Percentiles rank a stretch among this genome's conserved stretches.
Evolutionary conservation across 2,888 invertebrate genomes (phyloP).

Genomic region (Lasioglossum malachurum): DNA sequence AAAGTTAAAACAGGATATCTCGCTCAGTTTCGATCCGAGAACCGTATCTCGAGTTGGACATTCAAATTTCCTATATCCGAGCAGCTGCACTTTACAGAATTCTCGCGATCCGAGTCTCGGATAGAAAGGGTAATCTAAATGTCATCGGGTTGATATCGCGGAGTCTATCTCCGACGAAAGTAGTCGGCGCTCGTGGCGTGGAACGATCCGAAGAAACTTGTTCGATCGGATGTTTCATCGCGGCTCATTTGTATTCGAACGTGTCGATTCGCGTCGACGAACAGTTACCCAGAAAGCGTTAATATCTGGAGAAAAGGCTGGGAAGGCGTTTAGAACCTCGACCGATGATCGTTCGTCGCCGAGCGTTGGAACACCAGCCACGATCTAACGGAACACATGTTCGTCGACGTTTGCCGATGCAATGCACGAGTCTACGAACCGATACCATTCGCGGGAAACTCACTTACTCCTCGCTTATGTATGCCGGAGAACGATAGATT

Average conservation of each 20-base stretch:
- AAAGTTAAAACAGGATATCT: not conserved
- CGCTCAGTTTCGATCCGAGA: not conserved
- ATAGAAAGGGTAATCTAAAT: not conserved
- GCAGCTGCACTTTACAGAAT: not conserved
- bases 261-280: slow-evolving; percentile 12
- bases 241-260: slow-evolving; percentile 1
- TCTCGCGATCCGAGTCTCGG: not conserved
- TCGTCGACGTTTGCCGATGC: slow-evolving; percentile 38
- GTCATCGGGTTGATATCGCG: not conserved
- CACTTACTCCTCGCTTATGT: slow-evolving; percentile 57
- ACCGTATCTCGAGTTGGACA: not conserved
- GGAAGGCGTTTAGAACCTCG: not conserved
- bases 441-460: slow-evolving; percentile 38
- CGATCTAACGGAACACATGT: slow-evolving; percentile 44
- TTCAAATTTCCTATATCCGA: not conserved
- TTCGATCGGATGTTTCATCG: not conserved
- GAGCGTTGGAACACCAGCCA: slow-evolving; percentile 20
- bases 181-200: not conserved
- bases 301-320: not conserved
- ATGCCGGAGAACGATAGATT: slow-evolving; percentile 45
- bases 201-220: not conserved
- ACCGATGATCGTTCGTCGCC: slow-evolving; percentile 4
- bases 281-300: slow-evolving; percentile 18
- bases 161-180: not conserved
- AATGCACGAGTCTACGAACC: slow-evolving; percentile 38